Conservation (phyloP, 2,797 vertebrate species). For the Podarcis lilfordi region DNA sequence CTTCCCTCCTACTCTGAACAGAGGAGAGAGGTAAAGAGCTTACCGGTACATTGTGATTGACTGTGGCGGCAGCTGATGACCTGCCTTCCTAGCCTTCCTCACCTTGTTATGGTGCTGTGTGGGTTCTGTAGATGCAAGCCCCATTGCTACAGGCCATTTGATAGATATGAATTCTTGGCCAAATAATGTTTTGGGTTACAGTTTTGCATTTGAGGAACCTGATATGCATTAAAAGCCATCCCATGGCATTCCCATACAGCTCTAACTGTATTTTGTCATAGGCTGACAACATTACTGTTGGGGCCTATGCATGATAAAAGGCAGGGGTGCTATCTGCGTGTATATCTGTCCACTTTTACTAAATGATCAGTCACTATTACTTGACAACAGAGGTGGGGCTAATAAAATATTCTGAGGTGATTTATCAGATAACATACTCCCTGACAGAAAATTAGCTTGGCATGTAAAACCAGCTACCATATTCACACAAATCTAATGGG, state of each 20-base stretch:
- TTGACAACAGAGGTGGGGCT: neutral
- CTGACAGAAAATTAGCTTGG: constrained; percentile 2
- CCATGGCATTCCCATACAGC: neutral
- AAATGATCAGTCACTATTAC: neutral
- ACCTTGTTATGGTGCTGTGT: too few relatives aligned
- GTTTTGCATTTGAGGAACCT: neutral
- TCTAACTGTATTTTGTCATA: neutral
- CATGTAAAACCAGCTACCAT: neutral
- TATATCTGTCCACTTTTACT: neutral
- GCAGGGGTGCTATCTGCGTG: neutral
- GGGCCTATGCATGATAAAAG: neutral
- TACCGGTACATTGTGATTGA: too few relatives aligned
- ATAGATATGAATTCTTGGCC: too few relatives aligned
- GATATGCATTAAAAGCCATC: neutral
- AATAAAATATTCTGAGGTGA: neutral
- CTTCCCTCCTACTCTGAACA: too few relatives aligned
- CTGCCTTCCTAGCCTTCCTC: too few relatives aligned
- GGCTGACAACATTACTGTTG: neutral
- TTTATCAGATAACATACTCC: neutral
- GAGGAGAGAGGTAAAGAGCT: too few relatives aligned
- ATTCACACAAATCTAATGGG: too few relatives aligned
- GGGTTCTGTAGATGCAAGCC: too few relatives aligned
- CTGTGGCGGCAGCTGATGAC: too few relatives aligned
- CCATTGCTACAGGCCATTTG: too few relatives aligned
- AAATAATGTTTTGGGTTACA: too few relatives aligned